Base-by-base conservation (phyloP, 2,888 invertebrate genomes). In the Cotesia congregata region DNA sequence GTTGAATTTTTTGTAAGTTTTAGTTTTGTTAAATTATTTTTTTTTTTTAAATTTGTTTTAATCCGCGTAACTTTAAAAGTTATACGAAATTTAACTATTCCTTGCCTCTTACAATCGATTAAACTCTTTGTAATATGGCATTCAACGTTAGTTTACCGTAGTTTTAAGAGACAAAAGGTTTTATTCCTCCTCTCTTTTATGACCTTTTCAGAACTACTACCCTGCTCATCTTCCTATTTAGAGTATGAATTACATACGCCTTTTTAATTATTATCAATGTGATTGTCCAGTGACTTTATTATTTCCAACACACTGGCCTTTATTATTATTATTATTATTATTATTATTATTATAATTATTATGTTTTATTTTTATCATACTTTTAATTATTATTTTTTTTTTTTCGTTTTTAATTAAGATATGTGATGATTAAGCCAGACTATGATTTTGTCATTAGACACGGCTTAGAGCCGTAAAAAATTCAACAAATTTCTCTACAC, bases 281-380 rank as follows among this genome's bases (percentile, higher is more conserved):
- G 72, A 72, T 72, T 72, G 72, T 72, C 65, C 72, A 72, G 65
- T 72, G 50, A 72, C 20, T 72, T 65, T 12, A 9, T 65, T 50
- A 17, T 65, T 60, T 62, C 39, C 40, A 61, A 72, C 71, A 61
- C 72, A 72, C 65, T 65, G 72, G 65, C 72, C 17, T 62, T 50
- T 50, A 50, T 50, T 50, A 50, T 50, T 50, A 12, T 50, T 12
- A 6, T 72, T 3, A 40, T 61, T 61, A 72, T 5, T 12, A 50
- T 50, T n/a, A n/a, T n/a, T 50, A 9, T 50, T 50, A 12, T 50
- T 12, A 6, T 72, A 7, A 40, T 61, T 61, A 72, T 5, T 12
- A 50, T 50, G 12, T 50, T 50, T 50, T 50, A 50, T 50, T 50
- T 50, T 50, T 50, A 0, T 50, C 50, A 50, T 50, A 50, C 50